Evolutionary conservation across 2,888 invertebrate species (phyloP), one percentile per base, ranked within the genome.

Genomic region (Lycia hirtaria): DNA sequence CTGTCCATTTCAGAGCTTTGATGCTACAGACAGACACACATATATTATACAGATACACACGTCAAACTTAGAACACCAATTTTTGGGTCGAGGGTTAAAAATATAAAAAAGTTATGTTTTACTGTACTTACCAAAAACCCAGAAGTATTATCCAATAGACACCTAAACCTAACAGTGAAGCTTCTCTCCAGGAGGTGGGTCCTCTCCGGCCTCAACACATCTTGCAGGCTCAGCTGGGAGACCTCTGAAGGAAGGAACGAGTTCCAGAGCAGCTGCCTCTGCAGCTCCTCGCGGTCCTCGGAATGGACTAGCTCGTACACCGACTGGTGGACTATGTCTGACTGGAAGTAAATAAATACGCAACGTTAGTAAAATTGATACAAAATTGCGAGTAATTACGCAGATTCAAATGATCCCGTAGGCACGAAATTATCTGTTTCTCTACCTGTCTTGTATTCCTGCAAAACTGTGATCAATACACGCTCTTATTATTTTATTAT

Each of bases 301-400:
- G 98, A 99, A 90, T 99, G 99, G 62, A 99, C 99, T 83, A 99
- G 93, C 89, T 99, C 99, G 93, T 98, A 99, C 50, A 99, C 98
- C 67, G 98, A 98, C 85, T 99, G 99, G 88, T 99, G 99, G 58
- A 99, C 98, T 76, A 99, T 99, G 88, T 99, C 99, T 72, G 99
- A 99, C 99, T 99, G 94, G 26, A 95, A 94, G 69, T 7, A 28
- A 14, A 30, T 5, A 14, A 38, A 9, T 19, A 5, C 24, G 3
- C 10, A 9, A 22, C 4, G 14, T n/a, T 1, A 12, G 3, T 5
- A 2, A 30, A 30, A 4, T 24, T 7, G 24, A 7, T 1, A 7
- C 5, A 24, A 3, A 24, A 24, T 24, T 24, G 5, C n/a, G n/a
- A n/a, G n/a, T n/a, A n/a, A n/a, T n/a, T n/a, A n/a, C n/a, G n/a